phyloP scores from a whole-genome alignment of 1,140 invertebrate genomes.

The Brachionus sp. region DNA sequence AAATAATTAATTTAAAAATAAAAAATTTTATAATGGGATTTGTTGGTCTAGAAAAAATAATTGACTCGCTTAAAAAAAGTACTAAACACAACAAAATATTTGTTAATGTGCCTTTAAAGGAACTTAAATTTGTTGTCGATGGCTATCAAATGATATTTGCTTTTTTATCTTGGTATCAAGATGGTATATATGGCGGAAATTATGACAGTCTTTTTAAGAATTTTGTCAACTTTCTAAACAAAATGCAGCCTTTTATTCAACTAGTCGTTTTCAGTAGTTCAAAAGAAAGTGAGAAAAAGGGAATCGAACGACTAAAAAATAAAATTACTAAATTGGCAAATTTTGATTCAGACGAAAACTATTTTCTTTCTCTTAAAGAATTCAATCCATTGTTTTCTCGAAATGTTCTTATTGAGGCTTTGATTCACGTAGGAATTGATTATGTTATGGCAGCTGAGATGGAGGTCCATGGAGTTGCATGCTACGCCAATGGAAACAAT shows the following conservation, averaged over 20 bases:
- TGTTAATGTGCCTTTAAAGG: neutral
- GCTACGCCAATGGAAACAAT: neutral
- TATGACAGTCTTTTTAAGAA: neutral
- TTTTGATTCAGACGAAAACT: neutral
- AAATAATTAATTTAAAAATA: neutral
- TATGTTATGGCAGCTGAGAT: neutral
- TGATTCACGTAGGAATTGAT: neutral
- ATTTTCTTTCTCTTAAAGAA: neutral
- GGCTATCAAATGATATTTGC: neutral
- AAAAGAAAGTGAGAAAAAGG: neutral
- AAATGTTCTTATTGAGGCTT: neutral
- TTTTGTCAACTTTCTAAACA: neutral
- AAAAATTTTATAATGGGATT: slow-evolving; percentile 6
- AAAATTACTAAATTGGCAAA: neutral
- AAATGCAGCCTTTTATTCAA: neutral
- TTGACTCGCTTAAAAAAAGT: neutral
- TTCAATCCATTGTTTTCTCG: neutral
- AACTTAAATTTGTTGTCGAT: slow-evolving; percentile 8
- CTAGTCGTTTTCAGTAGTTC: neutral
- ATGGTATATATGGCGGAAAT: slow-evolving; percentile 9
- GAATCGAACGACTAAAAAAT: neutral
- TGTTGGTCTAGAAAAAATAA: slow-evolving; percentile 17
- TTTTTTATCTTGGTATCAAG: slow-evolving; percentile 3
- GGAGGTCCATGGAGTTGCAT: neutral
- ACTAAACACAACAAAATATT: neutral